A percentile compares a stretch with the other conserved stretches of the same genome.
Conservation (phyloP, 1,140 invertebrate genomes). For the Leptinotarsa defecta region DNA sequence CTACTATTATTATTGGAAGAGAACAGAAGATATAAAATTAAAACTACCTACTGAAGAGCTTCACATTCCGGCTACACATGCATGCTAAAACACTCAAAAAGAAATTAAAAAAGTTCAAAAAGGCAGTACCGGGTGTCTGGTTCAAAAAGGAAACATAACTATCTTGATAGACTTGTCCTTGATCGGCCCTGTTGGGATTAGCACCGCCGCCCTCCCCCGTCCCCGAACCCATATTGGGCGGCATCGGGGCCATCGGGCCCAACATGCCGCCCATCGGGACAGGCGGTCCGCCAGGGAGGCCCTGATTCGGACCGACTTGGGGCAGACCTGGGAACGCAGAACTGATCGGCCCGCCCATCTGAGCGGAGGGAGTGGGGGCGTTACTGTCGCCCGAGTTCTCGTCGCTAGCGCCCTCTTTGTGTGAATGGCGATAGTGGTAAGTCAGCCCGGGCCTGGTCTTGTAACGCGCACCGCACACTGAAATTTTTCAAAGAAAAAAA, state of each 20-base stretch:
- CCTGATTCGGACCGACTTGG: conserved; percentile 30
- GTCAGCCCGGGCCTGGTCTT: conserved; percentile 95
- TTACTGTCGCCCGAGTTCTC: conserved; percentile 57
- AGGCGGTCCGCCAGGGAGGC: conserved; percentile 30
- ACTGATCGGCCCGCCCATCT: conserved; percentile 41
- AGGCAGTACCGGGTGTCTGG: conserved; percentile 61
- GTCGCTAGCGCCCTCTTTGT: conserved; percentile 71
- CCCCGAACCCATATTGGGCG: conserved; percentile 39
- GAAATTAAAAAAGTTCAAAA: conserved; percentile 46
- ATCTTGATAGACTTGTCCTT: conserved; percentile 65
- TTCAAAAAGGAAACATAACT: conserved; percentile 73
- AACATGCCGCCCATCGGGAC: conserved; percentile 37
- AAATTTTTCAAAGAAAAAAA: conserved; percentile 56
- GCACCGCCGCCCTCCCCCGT: conserved; percentile 41
- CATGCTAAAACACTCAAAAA: conserved; percentile 34
- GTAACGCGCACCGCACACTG: conserved; percentile 95
- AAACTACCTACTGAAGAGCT: conserved; percentile 10
- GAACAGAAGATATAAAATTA: background rate
- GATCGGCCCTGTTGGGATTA: conserved; percentile 45
- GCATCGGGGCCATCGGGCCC: conserved; percentile 32
- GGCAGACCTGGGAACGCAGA: conserved; percentile 34
- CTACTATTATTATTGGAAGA: conserved; percentile 5
- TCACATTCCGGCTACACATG: conserved; percentile 37
- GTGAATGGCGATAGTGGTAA: conserved; percentile 96
- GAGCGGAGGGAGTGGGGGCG: conserved; percentile 56